Evolutionary conservation across 2,888 invertebrate genomes (phyloP), one percentile per base, ranked within the genome.

Genomic region (Drosophila quasianomalipes): DNA sequence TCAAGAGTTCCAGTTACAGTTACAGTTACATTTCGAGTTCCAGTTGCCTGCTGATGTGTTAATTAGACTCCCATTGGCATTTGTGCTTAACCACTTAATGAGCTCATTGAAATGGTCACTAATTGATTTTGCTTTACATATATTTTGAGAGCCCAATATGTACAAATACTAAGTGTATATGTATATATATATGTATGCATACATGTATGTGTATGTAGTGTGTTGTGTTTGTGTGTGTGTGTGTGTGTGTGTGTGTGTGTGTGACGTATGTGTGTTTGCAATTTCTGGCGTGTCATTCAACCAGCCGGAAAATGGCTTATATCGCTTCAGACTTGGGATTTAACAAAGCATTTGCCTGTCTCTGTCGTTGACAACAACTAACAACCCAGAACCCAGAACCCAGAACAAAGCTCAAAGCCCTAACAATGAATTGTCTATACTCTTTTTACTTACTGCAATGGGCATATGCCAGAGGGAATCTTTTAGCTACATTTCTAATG

Each of bases 41-140:
- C 64, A 62, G 26, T 78, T 39, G 55, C n/a, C 12, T 70, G 70
- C 14, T 61, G 61, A 44, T 58, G 58, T 75, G 80, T 82, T 88
- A 88, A 88, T 88, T 88, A 91, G 87, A 87, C 70, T 82, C 90
- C 88, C 88, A 91, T 87, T 91, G 87, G 88, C 87, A 91, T 89
- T 87, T 91, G 79, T 74, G 73, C 85, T 84, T 82, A 91, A 91
- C 82, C 90, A 81, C 88, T 89, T 89, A 91, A 88, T 85, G 85
- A 89, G 85, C 85, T 84, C 74, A 66, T 83, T 86, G 77, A 90
- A 86, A 89, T 81, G 74, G 80, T 47, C 51, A 67, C 83, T 89
- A 91, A 87, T 87, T 86, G 89, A 82, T 81, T 81, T 70, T 60
- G 53, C 53, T 39, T 26, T 61, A 54, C 77, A 84, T 75, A 84